Conservation (phyloP, 2,797 vertebrate genomes). For the Fistularia tabacaria region DNA sequence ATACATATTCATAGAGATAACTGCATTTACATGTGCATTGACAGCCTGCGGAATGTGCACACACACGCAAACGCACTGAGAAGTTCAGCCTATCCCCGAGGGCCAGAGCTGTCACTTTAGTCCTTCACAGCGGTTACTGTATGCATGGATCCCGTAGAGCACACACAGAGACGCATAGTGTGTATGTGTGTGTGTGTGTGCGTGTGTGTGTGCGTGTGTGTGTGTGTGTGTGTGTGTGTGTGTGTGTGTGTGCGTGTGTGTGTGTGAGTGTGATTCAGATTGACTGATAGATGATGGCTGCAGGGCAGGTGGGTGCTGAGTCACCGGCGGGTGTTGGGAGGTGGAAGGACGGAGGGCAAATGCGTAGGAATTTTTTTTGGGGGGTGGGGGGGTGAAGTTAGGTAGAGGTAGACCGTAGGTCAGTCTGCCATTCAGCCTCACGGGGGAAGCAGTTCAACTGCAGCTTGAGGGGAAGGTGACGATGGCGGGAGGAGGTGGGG, state of each 20-base stretch:
- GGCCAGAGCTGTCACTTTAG: constrained; percentile 57
- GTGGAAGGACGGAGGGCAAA: constrained; percentile 33
- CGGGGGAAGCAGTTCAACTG: constrained; percentile 47
- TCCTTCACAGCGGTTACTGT: constrained; percentile 57
- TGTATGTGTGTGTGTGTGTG: constrained; percentile 13
- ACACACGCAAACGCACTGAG: constrained; percentile 5
- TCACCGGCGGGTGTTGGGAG: constrained; percentile 51
- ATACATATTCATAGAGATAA: constrained; percentile 65
- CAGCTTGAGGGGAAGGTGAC: constrained; percentile 48
- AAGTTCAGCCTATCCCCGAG: constrained; percentile 59
- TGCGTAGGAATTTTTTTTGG: constrained; percentile 27
- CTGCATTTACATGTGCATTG: constrained; percentile 53
- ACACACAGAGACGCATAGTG: constrained; percentile 27
- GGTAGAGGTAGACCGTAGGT: constrained; percentile 37
- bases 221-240: constrained; percentile 1
- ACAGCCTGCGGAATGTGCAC: constrained; percentile 22
- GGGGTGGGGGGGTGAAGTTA: constrained; percentile 41
- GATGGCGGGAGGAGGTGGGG: not conserved
- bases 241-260: constrained; percentile 27
- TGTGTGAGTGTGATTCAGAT: constrained; percentile 39
- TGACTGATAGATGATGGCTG: constrained; percentile 75
- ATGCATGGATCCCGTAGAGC: constrained; percentile 30
- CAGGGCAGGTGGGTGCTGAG: constrained; percentile 64
- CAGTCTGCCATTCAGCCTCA: constrained; percentile 48
- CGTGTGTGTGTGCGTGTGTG: constrained; percentile 25